Conservation (phyloP, 1,140 invertebrate species). For the Acarapis woodi region DNA sequence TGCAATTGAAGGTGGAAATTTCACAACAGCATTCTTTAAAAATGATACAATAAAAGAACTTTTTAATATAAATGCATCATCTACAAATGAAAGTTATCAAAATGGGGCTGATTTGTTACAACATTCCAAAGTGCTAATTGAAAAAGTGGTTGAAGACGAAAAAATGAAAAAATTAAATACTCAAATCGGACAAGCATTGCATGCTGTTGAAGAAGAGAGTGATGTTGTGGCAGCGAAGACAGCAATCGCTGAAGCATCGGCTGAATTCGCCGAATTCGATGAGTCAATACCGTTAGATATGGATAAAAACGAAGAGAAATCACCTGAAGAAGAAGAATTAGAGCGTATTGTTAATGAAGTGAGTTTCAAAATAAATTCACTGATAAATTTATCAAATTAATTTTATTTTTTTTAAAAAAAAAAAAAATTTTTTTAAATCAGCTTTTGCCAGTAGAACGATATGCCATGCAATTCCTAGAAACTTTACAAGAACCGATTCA, state of each 20-base stretch:
- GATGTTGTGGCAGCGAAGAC: conserved; percentile 67
- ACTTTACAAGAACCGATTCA: conserved; percentile 50
- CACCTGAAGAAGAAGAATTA: conserved; percentile 52
- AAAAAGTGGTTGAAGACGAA: neutral
- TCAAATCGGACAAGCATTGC: conserved; percentile 29
- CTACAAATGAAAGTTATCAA: conserved; percentile 32
- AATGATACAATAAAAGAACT: conserved; percentile 71
- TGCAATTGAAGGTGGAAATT: conserved; percentile 94
- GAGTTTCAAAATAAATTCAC: conserved; percentile 10
- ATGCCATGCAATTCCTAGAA: conserved; percentile 74
- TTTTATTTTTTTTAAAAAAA: neutral
- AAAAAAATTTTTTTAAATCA: conserved; percentile 17
- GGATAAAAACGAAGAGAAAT: conserved; percentile 29
- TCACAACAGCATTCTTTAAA: conserved; percentile 90
- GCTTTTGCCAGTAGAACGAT: conserved; percentile 66
- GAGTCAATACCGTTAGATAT: conserved; percentile 73
- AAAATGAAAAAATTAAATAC: neutral
- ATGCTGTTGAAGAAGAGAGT: conserved; percentile 71
- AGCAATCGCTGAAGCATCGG: conserved; percentile 67
- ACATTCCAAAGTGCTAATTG: conserved; percentile 10
- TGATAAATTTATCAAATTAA: neutral
- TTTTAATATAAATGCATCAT: conserved; percentile 40
- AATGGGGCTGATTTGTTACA: conserved; percentile 18
- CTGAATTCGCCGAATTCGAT: conserved; percentile 82
- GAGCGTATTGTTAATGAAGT: conserved; percentile 53